Base-by-base conservation (phyloP, 2,797 vertebrate species). In the Natrix natrix region DNA sequence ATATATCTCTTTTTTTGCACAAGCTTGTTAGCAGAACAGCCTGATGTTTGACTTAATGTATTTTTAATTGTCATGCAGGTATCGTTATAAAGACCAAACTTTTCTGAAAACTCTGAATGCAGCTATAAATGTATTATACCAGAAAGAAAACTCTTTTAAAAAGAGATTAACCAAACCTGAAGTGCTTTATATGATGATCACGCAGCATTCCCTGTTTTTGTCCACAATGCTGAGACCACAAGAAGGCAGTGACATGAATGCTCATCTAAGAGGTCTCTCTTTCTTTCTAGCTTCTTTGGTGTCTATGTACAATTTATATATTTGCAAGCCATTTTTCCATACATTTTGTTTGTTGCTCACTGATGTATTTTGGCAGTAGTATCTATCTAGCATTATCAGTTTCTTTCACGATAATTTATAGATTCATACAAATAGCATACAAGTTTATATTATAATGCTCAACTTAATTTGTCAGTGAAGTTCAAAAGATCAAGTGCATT, bases 161-260 rank as follows among this genome's bases (percentile, higher is more conserved):
- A 92, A 97, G 43, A 96, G 96, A 86, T 97, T 99, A 92, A 86
- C 98, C 74, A 98, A 97, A 37, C 96, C 98, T 6, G 94, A 98
- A 0, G 97, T 97, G 43, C 74, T 99, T 86, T 98, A 99, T 95
- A 98, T 98, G 98, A 99, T 99, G 99, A 97, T 98, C 96, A 99
- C 97, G 22, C 99, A 98, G 96, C 99, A 99, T 95, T 99, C 99
- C 14, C 97, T 98, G 88, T 99, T 99, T 96, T 95, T 99, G 96
- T 98, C 99, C 92, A 97, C 96, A 66, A 98, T 99, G 96, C 96
- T 99, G 95, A 96, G 95, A 48, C 94, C 97, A 1, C 95, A 96
- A n/a, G 97, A 98, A 57, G 98, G 98, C 16, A 92, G 94, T 0
- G 92, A 66, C 91, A 74, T 1, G 0, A 94, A 93, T 83, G 83